Evolutionary conservation across 2,888 invertebrate species (phyloP).

Genomic region (Noctua fimbriata): DNA sequence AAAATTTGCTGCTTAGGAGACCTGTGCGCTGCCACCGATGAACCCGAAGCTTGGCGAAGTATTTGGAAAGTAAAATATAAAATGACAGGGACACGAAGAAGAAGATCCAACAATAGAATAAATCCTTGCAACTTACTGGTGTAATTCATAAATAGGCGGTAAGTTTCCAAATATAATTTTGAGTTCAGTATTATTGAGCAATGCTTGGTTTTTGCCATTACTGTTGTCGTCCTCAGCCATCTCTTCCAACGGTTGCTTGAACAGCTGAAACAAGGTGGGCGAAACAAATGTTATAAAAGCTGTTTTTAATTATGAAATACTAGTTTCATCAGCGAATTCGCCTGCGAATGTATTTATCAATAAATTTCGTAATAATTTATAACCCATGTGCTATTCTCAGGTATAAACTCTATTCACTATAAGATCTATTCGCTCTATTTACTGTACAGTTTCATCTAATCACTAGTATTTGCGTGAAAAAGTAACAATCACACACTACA

Average conservation of each 20-base stretch:
- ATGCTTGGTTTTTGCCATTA: conserved; percentile 91
- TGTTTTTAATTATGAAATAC: background rate
- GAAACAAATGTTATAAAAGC: background rate
- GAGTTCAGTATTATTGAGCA: conserved; percentile 97
- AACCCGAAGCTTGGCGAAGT: background rate
- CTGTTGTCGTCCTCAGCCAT: conserved; percentile 94
- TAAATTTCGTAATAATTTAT: background rate
- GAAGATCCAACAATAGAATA: background rate
- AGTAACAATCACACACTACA: background rate
- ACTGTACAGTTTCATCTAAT: background rate
- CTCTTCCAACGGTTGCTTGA: conserved; percentile 97
- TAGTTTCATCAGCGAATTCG: background rate
- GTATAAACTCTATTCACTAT: background rate
- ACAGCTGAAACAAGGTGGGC: conserved; percentile 92
- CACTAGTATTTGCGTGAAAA: background rate
- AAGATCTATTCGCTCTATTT: too few relatives aligned
- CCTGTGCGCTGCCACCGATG: background rate
- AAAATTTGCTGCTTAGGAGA: background rate
- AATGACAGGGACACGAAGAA: background rate
- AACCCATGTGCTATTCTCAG: background rate
- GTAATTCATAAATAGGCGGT: conserved; percentile 98
- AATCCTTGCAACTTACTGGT: conserved; percentile 91
- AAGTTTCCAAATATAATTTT: conserved; percentile 99
- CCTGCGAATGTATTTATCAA: background rate
- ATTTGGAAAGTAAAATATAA: background rate